Evolutionary conservation across 2,797 vertebrate species (phyloP), one percentile per base, ranked within the genome.

Genomic region (Myotis planiceps): DNA sequence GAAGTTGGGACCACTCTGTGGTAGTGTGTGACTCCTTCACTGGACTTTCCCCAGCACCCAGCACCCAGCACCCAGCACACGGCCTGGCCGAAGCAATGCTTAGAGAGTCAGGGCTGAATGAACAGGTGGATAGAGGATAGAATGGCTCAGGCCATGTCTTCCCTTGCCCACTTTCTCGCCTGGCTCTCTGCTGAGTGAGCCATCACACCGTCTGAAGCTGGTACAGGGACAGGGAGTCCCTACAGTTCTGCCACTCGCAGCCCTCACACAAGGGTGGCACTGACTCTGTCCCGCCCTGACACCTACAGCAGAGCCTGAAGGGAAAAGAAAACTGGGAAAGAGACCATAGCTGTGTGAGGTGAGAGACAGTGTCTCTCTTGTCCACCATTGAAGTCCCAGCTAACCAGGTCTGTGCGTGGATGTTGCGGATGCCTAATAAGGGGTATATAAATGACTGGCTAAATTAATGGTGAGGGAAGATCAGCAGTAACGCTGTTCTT

Each of bases 401-500:
- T 37, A 14, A 10, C 37, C 6, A n/a, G 37, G 72, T 49, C 78
- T 39, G 4, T 63, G 60, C 19, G 39, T 9, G 3, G 45, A 27
- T 0, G 1, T 3, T 13, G 37, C 0, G 16, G 19, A 9, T 45
- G 23, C 78, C 76, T 23, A 14, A 15, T 6, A 51, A 49, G 45
- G 9, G 53, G 68, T 9, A 2, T 29, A 8, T 8, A 79, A 32
- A 32, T 5, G 42, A 49, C 37, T 29, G 34, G 68, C 39, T 9
- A 80, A 55, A 25, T 45, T 32, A 55, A 65, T 4, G 10, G 16
- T 23, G 42, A 79, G 39, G 39, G 66, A 39, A 71, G 39, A 84
- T 85, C 37, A 47, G 94, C 79, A 42, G 25, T n/a, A 55, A 45
- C 0, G 2, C 79, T 12, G 39, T 86, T 75, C 63, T 97, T 75